Conservation (phyloP, 1,140 invertebrate genomes). For the Diachasma alloeum region DNA sequence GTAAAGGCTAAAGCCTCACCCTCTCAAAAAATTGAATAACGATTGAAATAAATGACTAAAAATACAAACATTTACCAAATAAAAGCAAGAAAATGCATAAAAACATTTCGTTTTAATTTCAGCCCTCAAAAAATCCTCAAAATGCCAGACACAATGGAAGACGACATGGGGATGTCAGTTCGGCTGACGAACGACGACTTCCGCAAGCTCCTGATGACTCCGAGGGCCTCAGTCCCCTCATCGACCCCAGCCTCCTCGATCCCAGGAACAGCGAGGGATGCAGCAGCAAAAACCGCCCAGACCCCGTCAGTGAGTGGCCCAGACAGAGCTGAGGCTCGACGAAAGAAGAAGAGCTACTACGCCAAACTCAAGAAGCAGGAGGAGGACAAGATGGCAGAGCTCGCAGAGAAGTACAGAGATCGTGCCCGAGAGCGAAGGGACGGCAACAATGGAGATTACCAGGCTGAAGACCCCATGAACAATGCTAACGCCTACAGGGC, state of each 20-base stretch:
- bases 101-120: neutral
- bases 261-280: slow-evolving; percentile 68
- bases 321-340: slow-evolving; percentile 75
- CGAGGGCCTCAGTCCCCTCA: slow-evolving; percentile 74
- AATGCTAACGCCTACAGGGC: slow-evolving; percentile 92
- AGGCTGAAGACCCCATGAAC: slow-evolving; percentile 83
- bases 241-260: slow-evolving; percentile 59
- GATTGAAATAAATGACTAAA: too few relatives aligned
- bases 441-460: slow-evolving; percentile 82
- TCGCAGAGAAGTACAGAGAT: slow-evolving; percentile 95
- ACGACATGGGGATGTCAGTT: slow-evolving; percentile 69
- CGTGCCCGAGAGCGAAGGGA: slow-evolving; percentile 93
- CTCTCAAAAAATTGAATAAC: too few relatives aligned
- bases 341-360: slow-evolving; percentile 92
- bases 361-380: slow-evolving; percentile 95
- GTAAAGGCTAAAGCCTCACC: too few relatives aligned
- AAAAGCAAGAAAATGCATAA: too few relatives aligned
- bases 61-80: too few relatives aligned
- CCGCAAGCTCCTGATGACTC: slow-evolving; percentile 94
- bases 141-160: slow-evolving; percentile 63
- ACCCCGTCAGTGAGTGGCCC: slow-evolving; percentile 60
- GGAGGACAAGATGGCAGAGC: slow-evolving; percentile 93
- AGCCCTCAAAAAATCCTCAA: slow-evolving; percentile 1
- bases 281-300: slow-evolving; percentile 68
- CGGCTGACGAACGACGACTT: slow-evolving; percentile 97